phyloP scores from a whole-genome alignment of 2,888 invertebrate species.

The Anaspis maculata region DNA sequence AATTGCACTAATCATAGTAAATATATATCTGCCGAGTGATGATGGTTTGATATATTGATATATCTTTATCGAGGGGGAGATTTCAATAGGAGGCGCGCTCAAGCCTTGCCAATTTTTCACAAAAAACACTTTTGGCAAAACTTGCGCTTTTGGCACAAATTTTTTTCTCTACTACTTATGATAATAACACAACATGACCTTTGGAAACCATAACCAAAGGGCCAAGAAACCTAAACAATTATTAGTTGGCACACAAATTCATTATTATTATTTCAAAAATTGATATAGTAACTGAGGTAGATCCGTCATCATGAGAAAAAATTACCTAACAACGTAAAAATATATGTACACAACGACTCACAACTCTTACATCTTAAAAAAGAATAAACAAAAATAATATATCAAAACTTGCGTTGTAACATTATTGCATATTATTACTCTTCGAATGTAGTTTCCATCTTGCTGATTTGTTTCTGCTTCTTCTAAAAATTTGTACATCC shows the following conservation, averaged over 20 bases:
- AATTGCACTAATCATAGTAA: conserved; percentile 17
- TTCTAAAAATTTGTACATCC: conserved; percentile 40
- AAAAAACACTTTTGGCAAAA: conserved; percentile 14
- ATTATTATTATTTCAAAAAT: too few relatives aligned
- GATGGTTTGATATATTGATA: too few relatives aligned
- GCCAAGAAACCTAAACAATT: conserved; percentile 15
- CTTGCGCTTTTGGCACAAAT: conserved; percentile 16
- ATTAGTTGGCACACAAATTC: conserved; percentile 33
- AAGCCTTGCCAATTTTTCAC: conserved; percentile 9
- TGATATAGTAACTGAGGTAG: conserved; percentile 47
- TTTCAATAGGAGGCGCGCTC: too few relatives aligned
- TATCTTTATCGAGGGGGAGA: too few relatives aligned
- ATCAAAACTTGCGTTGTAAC: conserved; percentile 41
- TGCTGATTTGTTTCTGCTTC: conserved; percentile 22
- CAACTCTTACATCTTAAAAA: conserved; percentile 27
- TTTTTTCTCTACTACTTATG: too few relatives aligned
- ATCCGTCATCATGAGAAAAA: conserved; percentile 37
- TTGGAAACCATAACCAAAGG: too few relatives aligned
- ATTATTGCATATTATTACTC: conserved; percentile 39
- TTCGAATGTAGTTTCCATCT: conserved; percentile 23
- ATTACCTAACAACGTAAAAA: conserved; percentile 34
- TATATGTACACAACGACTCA: conserved; percentile 37
- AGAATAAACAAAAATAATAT: too few relatives aligned
- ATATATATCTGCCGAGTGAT: conserved; percentile 13
- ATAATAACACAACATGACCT: too few relatives aligned